These are phyloP conservation scores for Caiman crocodilus DNA, from an alignment of 2,797 vertebrate genomes.

Conservation along the genomic window DNA sequence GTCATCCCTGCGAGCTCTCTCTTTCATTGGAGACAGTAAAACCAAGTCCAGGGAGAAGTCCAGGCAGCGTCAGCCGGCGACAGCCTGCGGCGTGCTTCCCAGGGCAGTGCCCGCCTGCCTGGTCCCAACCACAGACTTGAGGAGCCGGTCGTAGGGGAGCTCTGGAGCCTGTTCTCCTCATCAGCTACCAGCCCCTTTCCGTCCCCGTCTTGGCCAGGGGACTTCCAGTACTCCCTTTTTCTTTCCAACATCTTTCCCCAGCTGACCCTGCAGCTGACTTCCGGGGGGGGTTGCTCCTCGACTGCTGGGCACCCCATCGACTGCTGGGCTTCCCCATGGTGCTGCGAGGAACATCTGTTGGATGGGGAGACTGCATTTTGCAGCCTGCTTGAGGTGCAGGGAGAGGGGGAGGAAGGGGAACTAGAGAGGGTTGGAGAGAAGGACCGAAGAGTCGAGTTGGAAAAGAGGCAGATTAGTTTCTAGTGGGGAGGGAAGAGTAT, in stretches of 20 bases:
- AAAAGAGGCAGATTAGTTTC: background rate
- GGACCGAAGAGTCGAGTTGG: background rate
- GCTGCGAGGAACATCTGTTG: background rate
- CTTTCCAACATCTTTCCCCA: rapidly evolving
- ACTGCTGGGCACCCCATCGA: background rate
- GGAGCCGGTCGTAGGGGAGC: background rate
- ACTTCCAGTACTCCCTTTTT: background rate
- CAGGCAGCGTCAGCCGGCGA: background rate
- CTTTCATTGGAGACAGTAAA: background rate
- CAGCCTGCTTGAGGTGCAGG: background rate
- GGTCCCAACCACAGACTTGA: background rate
- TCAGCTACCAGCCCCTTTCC: no score
- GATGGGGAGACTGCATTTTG: background rate
- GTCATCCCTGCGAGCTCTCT: background rate
- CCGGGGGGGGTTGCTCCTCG: background rate
- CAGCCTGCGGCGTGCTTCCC: background rate
- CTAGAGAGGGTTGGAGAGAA: background rate
- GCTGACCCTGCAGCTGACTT: rapidly evolving
- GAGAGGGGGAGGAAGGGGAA: background rate
- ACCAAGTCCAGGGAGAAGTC: background rate
- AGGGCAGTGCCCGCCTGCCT: background rate
- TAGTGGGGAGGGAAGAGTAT: background rate
- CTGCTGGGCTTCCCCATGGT: background rate
- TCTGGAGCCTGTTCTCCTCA: background rate
- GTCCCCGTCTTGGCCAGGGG: background rate